Conservation (phyloP, 2,888 invertebrate species). For the Polymixis flavicincta region DNA sequence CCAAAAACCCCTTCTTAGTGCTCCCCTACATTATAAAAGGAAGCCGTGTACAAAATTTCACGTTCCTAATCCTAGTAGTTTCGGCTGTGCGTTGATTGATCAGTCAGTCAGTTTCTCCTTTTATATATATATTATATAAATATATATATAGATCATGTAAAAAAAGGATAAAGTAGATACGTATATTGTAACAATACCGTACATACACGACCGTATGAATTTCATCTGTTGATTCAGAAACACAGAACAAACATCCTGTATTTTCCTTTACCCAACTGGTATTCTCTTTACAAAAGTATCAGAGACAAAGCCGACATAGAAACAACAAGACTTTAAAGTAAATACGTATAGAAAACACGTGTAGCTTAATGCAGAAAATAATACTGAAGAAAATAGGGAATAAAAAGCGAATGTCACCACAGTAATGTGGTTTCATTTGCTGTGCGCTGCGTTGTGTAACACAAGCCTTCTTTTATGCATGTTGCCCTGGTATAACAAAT, state of each 20-base stretch:
- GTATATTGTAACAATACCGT: background rate
- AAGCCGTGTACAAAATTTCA: too few relatives aligned
- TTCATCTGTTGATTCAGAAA: slow-evolving; percentile 50
- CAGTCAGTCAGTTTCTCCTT: too few relatives aligned
- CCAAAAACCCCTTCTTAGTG: too few relatives aligned
- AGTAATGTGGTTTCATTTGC: slow-evolving; percentile 68
- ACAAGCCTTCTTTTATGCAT: slow-evolving; percentile 59
- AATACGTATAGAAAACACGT: slow-evolving; percentile 59
- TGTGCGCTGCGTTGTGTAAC: slow-evolving; percentile 53
- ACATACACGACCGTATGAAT: slow-evolving; percentile 8
- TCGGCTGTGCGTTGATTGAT: too few relatives aligned
- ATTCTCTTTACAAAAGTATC: slow-evolving; percentile 50
- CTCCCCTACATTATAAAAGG: too few relatives aligned
- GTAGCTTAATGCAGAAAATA: slow-evolving; percentile 60
- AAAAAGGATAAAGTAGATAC: background rate
- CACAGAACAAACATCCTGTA: slow-evolving; percentile 37
- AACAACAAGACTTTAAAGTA: slow-evolving; percentile 57
- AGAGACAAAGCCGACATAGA: slow-evolving; percentile 54
- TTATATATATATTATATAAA: too few relatives aligned
- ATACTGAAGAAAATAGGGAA: slow-evolving; percentile 57
- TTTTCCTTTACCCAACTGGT: slow-evolving; percentile 34
- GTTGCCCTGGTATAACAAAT: slow-evolving; percentile 50
- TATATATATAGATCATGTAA: background rate
- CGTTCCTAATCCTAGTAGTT: too few relatives aligned
- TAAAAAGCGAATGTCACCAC: slow-evolving; percentile 62